Conservation (phyloP, 2,888 invertebrate genomes). For the Anagyrus pseudococci region DNA sequence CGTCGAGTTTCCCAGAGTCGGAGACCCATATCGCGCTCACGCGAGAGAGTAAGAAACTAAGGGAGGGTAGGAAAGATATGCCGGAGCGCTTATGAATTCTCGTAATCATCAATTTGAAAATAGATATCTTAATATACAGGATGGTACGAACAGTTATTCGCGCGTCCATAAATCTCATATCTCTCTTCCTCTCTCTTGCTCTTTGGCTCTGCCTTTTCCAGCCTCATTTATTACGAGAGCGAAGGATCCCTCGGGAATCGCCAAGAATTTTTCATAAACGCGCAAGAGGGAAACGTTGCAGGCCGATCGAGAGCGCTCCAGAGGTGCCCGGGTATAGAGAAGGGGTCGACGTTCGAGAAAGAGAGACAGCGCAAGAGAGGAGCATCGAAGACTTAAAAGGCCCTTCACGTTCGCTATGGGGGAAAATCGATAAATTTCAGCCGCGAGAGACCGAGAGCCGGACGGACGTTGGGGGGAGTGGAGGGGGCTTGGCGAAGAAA, state of each 20-base stretch:
- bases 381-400: slow-evolving; percentile 11
- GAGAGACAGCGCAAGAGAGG: no score
- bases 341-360: no score
- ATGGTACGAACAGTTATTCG: neutral
- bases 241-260: neutral
- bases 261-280: slow-evolving; percentile 20
- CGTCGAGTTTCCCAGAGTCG: no score
- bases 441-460: neutral
- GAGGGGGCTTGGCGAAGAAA: neutral
- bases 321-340: no score
- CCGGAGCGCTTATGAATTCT: no score
- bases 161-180: slow-evolving; percentile 7
- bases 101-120: neutral
- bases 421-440: slow-evolving; percentile 19
- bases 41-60: no score
- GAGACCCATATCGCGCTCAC: no score
- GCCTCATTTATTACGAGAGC: slow-evolving; percentile 10
- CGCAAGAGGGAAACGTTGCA: neutral
- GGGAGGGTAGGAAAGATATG: no score
- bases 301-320: neutral
- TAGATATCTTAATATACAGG: slow-evolving; percentile 9
- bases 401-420: neutral
- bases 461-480: neutral
- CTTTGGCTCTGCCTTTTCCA: neutral
- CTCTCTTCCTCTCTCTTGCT: neutral